These are phyloP conservation scores for Oryzias woworae DNA, from an alignment of 2,113 vertebrate species.

Conservation along the genomic window DNA sequence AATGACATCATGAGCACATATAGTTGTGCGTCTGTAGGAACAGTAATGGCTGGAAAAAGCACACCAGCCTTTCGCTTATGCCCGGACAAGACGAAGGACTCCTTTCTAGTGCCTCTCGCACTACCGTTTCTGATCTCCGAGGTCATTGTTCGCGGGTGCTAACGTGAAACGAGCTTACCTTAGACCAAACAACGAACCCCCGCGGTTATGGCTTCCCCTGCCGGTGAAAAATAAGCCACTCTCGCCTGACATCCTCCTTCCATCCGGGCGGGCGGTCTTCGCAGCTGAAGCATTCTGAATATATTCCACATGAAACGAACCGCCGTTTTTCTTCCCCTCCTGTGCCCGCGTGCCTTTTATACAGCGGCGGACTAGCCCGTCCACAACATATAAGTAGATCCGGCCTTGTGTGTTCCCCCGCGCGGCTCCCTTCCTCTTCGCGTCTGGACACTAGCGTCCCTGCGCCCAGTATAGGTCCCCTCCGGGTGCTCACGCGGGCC, in stretches of 20 bases:
- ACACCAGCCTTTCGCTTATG: constrained; percentile 55
- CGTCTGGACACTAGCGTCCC: too few species aligned
- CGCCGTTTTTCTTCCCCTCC: too few species aligned
- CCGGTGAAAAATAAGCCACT: constrained; percentile 20
- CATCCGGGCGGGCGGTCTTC: constrained; percentile 45
- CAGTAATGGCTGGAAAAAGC: constrained; percentile 65
- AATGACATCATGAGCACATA: background rate
- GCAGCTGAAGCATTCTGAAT: constrained; percentile 37
- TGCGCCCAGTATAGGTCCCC: constrained; percentile 3
- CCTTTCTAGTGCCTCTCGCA: constrained; percentile 45
- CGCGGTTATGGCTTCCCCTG: background rate
- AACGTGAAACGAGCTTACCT: constrained; percentile 40
- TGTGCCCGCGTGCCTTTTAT: too few species aligned
- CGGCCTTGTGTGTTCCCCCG: constrained; percentile 1
- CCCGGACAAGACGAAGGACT: constrained; percentile 44
- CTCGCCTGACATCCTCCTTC: constrained; percentile 32
- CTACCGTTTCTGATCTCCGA: background rate
- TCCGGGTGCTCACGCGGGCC: constrained; percentile 24
- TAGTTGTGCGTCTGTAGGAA: constrained; percentile 38
- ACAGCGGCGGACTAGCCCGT: background rate
- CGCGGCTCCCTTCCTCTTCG: constrained; percentile 11
- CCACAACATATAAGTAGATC: constrained; percentile 25
- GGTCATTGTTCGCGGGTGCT: background rate
- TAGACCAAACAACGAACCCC: background rate
- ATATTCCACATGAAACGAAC: constrained; percentile 5